A percentile compares a stretch with the other conserved stretches of the same genome.
phyloP scores from a whole-genome alignment of 2,797 vertebrate genomes.

The Coreius guichenoti region DNA sequence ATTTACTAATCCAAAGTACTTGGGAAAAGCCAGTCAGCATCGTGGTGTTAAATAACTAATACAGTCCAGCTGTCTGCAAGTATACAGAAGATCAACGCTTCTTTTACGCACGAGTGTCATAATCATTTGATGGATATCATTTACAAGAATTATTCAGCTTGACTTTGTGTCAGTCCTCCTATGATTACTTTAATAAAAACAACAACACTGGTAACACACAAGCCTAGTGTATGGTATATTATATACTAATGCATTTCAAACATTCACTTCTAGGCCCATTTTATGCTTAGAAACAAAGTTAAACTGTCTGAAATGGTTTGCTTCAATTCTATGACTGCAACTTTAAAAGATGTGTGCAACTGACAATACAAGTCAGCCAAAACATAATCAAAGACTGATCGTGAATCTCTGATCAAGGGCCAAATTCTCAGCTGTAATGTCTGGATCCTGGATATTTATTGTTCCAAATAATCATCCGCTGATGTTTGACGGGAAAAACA shows the following conservation, averaged over 20 bases:
- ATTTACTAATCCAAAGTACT: conserved; percentile 5
- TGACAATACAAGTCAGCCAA: conserved; percentile 6
- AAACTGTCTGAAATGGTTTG: not conserved
- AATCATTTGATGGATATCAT: not conserved
- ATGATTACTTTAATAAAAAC: conserved; percentile 4
- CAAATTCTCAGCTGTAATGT: conserved; percentile 7
- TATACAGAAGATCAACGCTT: not conserved
- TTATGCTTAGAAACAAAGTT: not conserved
- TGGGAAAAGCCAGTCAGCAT: not conserved
- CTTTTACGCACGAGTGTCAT: not conserved
- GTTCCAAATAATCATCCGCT: conserved; percentile 6
- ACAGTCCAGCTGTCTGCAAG: not conserved
- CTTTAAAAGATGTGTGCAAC: not conserved
- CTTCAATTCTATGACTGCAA: not conserved
- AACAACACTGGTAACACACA: not conserved
- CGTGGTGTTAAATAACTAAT: not conserved
- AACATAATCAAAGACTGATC: conserved; percentile 27
- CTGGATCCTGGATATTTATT: not conserved
- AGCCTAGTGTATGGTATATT: not conserved
- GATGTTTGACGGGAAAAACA: not conserved
- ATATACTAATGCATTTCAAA: not conserved
- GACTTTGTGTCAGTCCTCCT: not conserved
- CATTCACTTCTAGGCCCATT: not conserved
- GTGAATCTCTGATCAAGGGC: not conserved
- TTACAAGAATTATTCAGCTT: not conserved